Conservation (phyloP, 2,797 vertebrate genomes). For the Lagodon rhomboides region DNA sequence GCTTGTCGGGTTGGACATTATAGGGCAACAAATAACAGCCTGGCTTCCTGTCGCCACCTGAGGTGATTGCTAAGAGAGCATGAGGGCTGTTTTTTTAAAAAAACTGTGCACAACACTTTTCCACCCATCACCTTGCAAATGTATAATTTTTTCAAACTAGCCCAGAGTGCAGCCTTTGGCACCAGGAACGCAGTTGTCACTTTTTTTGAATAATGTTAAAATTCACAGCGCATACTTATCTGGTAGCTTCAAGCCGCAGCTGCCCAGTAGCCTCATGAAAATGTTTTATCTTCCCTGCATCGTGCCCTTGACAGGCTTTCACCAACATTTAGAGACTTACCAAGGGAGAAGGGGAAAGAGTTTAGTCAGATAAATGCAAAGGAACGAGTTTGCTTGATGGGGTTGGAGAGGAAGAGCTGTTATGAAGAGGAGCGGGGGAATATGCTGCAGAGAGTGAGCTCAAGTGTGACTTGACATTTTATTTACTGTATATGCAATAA, state of each 20-base stretch:
- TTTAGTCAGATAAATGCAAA: conserved; percentile 31
- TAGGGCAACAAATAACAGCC: conserved; percentile 55
- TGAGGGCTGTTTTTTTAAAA: conserved; percentile 4
- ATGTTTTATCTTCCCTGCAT: conserved; percentile 48
- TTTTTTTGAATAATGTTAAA: conserved; percentile 51
- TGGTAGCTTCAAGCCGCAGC: conserved; percentile 48
- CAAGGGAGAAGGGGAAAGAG: conserved; percentile 19
- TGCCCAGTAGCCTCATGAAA: conserved; percentile 48
- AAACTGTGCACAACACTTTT: conserved; percentile 23
- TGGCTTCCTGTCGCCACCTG: conserved; percentile 15
- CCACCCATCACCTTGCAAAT: conserved; percentile 23
- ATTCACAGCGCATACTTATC: conserved; percentile 46
- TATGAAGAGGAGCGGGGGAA: conserved; percentile 1
- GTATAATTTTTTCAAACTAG: conserved; percentile 43
- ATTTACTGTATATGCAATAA: conserved; percentile 2
- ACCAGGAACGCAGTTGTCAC: conserved; percentile 30
- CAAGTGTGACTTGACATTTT: conserved; percentile 12
- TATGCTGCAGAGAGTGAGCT: conserved; percentile 5
- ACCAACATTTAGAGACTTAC: conserved; percentile 29
- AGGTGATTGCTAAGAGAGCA: conserved; percentile 17
- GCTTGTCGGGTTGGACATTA: conserved; percentile 46
- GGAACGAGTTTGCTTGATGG: conserved; percentile 20
- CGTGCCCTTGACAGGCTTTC: conserved; percentile 45
- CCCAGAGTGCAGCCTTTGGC: conserved; percentile 32
- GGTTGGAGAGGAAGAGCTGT: neutral